These are phyloP conservation scores for Orius laevigatus DNA, from an alignment of 1,140 invertebrate species.

Conservation along the genomic window DNA sequence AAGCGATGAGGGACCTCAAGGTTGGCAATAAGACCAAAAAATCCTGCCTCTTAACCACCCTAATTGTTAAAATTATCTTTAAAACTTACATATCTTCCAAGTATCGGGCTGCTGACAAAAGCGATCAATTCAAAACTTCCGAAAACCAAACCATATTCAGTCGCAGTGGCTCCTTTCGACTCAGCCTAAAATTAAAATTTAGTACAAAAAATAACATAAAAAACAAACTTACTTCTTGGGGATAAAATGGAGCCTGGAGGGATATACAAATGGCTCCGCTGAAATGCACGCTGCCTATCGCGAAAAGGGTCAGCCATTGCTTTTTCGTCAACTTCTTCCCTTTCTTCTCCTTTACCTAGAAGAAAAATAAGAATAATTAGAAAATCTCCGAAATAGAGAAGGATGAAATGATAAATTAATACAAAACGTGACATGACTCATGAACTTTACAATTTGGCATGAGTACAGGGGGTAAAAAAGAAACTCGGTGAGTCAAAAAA, in stretches of 20 bases:
- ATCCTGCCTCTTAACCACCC: too few relatives aligned
- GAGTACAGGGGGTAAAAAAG: too few relatives aligned
- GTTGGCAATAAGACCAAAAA: too few relatives aligned
- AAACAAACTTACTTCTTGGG: conserved; percentile 29
- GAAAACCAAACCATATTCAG: conserved; percentile 44
- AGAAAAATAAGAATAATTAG: background rate
- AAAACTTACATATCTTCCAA: conserved; percentile 37
- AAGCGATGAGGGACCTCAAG: too few relatives aligned
- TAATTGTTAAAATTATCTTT: background rate
- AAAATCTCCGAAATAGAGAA: background rate
- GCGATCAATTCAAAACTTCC: conserved; percentile 43
- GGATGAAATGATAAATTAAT: too few relatives aligned
- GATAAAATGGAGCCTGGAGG: conserved; percentile 40
- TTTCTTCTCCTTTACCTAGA: conserved; percentile 8
- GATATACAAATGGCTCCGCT: conserved; percentile 37
- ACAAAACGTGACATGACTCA: too few relatives aligned
- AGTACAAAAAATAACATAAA: background rate
- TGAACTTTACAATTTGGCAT: too few relatives aligned
- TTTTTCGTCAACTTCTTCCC: conserved; percentile 25
- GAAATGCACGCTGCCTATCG: conserved; percentile 37
- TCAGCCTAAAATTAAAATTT: conserved; percentile 26
- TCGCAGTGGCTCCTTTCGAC: conserved; percentile 36
- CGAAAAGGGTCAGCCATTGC: conserved; percentile 32
- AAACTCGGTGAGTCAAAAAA: too few relatives aligned
- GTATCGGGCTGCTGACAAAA: conserved; percentile 38